Conservation (phyloP, 1,140 invertebrate genomes). For the Bombus fervidus region DNA sequence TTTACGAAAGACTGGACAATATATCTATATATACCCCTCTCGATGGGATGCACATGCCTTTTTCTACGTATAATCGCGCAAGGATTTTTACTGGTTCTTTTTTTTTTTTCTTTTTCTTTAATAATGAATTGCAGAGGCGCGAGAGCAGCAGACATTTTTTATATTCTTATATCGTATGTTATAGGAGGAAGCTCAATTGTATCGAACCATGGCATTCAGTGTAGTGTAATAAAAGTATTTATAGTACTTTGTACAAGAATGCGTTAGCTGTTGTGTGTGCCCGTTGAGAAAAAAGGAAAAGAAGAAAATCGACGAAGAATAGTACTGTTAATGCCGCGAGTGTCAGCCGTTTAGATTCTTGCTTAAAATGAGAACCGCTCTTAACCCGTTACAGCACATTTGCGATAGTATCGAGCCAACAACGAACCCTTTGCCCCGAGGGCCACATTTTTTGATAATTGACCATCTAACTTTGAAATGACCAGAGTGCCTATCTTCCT, state of each 20-base stretch:
- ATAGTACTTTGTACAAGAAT: conserved; percentile 54
- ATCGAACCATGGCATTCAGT: conserved; percentile 59
- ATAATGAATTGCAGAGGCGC: conserved; percentile 23
- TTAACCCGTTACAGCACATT: conserved; percentile 61
- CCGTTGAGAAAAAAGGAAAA: no score
- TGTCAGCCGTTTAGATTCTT: background rate
- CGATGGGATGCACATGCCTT: conserved; percentile 45
- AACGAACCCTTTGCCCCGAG: conserved; percentile 10
- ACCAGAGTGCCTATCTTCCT: conserved; percentile 3
- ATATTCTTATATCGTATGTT: conserved; percentile 55
- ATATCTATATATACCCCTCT: conserved; percentile 20
- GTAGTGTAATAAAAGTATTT: conserved; percentile 65
- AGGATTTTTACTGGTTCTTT: conserved; percentile 28
- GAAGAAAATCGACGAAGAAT: background rate
- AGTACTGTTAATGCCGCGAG: background rate
- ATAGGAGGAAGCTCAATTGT: conserved; percentile 56
- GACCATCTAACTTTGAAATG: conserved; percentile 49
- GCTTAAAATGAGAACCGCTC: conserved; percentile 59
- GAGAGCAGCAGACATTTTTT: conserved; percentile 51
- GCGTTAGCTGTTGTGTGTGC: background rate
- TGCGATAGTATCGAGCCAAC: conserved; percentile 55
- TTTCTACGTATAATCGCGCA: conserved; percentile 26
- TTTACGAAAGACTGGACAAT: conserved; percentile 64
- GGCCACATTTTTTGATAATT: conserved; percentile 61
- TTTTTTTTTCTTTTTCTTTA: background rate